Conservation (phyloP, 1,140 invertebrate genomes). For the Trissolcus basalis region DNA sequence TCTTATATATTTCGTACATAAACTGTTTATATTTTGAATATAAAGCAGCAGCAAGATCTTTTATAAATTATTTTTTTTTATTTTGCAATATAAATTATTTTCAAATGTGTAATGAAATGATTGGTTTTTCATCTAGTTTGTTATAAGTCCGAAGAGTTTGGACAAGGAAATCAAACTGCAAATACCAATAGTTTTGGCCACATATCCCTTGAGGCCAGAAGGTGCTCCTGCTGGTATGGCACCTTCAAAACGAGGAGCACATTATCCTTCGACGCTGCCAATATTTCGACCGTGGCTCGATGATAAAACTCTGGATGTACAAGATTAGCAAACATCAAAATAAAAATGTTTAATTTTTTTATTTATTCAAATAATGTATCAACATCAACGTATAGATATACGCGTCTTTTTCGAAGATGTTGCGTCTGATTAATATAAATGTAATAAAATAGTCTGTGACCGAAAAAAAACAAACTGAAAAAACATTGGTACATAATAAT, state of each 20-base stretch:
- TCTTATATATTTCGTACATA: no score
- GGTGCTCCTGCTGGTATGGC: slow-evolving; percentile 79
- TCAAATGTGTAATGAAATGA: no score
- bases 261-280: slow-evolving; percentile 94
- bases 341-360: neutral
- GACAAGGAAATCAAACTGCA: slow-evolving; percentile 95
- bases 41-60: no score
- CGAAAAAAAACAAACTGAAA: no score
- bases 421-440: no score
- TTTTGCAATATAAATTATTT: no score
- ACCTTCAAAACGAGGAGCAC: slow-evolving; percentile 84
- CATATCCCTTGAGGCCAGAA: slow-evolving; percentile 88
- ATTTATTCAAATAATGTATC: neutral
- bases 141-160: slow-evolving; percentile 91
- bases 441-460: no score
- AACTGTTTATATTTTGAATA: no score
- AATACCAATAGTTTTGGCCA: slow-evolving; percentile 93
- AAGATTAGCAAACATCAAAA: slow-evolving; percentile 64
- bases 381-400: no score
- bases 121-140: slow-evolving; percentile 83
- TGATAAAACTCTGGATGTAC: slow-evolving; percentile 79
- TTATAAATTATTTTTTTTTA: no score
- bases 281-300: slow-evolving; percentile 93
- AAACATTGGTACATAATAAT: no score
- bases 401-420: no score